Evolutionary conservation across 2,113 vertebrate genomes (phyloP), one percentile per base, ranked within the genome.

Genomic region (Mirounga angustirostris): DNA sequence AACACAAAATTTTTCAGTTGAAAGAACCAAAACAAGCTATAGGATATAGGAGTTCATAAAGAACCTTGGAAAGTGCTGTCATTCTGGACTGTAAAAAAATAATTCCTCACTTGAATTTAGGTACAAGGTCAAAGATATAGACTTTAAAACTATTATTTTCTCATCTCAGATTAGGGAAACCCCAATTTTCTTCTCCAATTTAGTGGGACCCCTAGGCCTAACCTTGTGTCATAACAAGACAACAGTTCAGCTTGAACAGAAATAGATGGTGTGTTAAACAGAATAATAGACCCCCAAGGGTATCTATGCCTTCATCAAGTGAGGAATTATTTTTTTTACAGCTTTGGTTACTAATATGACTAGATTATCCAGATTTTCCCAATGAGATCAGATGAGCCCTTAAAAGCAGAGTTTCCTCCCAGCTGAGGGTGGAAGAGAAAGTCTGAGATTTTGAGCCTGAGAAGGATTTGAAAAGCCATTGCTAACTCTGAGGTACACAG

Each of bases 111-210:
- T 97, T 97, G 52, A 63, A 88, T 93, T 73, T 91, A 93, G n/a
- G 24, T 63, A 84, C 30, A 93, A 85, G 26, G 33, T 97, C 33
- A 79, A 96, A 85, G 11, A 58, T 84, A 81, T 0, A 5, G 46
- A 67, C 78, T 96, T 97, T 65, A 63, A 95, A 97, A 91, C 18
- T 40, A 21, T 50, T 85, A 59, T 56, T 90, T 74, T 96, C 40
- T 96, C 30, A 80, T 87, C n/a, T 87, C 15, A 93, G 18, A 11
- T 95, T 89, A 81, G 33, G 46, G 46, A 81, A 91, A 52, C 52
- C 24, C 24, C 59, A 56, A 40, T 36, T 96, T 88, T 80, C 21
- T 40, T 78, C 54, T 95, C 36, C 28, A 85, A 7, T 82, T 95
- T 93, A 2, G 19, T 74, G 83, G 43, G 33, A 81, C 7, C 7